A percentile compares a stretch with the other conserved stretches of the same genome.
phyloP scores from a whole-genome alignment of 2,113 vertebrate genomes.

The Sisor rabdophorus region DNA sequence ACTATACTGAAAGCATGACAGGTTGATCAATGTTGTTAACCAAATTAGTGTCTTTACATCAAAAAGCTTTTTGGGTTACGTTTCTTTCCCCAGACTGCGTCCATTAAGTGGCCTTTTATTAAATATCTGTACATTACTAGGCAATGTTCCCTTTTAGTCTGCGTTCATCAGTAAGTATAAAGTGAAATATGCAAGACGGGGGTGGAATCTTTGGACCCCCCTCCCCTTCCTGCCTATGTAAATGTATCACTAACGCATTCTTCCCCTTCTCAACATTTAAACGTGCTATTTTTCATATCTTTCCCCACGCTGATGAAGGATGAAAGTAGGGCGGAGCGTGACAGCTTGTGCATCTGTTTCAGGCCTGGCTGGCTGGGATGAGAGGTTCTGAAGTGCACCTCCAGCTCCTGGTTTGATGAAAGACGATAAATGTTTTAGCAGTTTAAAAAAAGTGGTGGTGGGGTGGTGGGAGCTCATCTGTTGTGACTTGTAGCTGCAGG shows the following conservation, averaged over 20 bases:
- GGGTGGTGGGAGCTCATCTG: conserved; percentile 25
- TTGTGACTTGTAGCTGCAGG: conserved; percentile 31
- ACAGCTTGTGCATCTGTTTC: conserved; percentile 43
- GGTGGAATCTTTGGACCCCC: conserved; percentile 57
- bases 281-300: conserved; percentile 59
- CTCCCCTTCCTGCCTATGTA: conserved; percentile 56
- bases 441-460: background rate
- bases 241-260: conserved; percentile 65
- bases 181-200: conserved; percentile 66
- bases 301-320: conserved; percentile 49
- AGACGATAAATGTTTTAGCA: conserved; percentile 49
- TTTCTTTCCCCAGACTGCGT: conserved; percentile 70
- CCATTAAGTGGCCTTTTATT: conserved; percentile 89
- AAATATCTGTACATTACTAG: conserved; percentile 85
- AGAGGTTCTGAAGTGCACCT: conserved; percentile 39
- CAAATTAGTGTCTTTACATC: conserved; percentile 96
- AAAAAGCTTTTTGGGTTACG: conserved; percentile 84
- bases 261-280: conserved; percentile 56
- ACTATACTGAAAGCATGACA: conserved; percentile 93
- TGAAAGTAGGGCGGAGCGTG: conserved; percentile 38
- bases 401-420: conserved; percentile 45
- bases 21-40: conserved; percentile 94
- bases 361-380: conserved; percentile 25
- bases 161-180: conserved; percentile 54
- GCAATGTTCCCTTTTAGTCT: conserved; percentile 81